Evolutionary conservation across 2,113 vertebrate genomes (phyloP), one percentile per base, ranked within the genome.

Genomic region (Gorsachius goisagi): DNA sequence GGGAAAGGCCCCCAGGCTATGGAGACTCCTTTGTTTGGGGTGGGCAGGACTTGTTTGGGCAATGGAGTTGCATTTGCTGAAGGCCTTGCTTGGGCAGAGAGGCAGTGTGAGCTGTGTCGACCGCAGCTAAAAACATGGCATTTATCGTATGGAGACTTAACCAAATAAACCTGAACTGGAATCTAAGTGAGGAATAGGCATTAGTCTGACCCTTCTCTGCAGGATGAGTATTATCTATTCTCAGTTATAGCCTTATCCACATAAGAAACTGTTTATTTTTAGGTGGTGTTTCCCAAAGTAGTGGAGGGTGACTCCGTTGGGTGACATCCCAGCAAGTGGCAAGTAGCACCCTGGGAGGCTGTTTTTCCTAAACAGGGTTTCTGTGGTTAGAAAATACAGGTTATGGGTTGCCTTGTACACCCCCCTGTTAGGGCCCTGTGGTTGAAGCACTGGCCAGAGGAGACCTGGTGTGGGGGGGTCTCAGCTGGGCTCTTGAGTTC

Each of bases 71-170:
- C 21, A 22, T 88, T 50, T 58, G 59, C 28, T 87, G 37, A 58
- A 77, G 3, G 6, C 59, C 32, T 63, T 41, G 13, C 12, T 76
- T 69, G 28, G 19, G 24, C 77, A 47, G 14, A 83, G 20, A 53
- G 35, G 27, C 15, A 21, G 16, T 0, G 0, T 16, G 67, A 85
- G 39, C 66, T 2, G 0, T 30, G 35, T 10, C 50, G 59, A 9
- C 24, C 1, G 0, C 55, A 60, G 32, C 37, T 53, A 13, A 85
- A 93, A 88, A 0, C 5, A 18, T 37, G 53, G 27, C 6, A 73
- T 88, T 72, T 80, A 12, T 85, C 28, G 11, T 49, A 35, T 9
- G 15, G 27, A 75, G 14, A 8, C 53, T 64, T 35, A 49, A 1
- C 16, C 13, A 68, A 81, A 71, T 50, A 58, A 56, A 10, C 15